Evolutionary conservation across 1,140 invertebrate species (phyloP), one percentile per base, ranked within the genome.

Genomic region (Bombus soroeensis): DNA sequence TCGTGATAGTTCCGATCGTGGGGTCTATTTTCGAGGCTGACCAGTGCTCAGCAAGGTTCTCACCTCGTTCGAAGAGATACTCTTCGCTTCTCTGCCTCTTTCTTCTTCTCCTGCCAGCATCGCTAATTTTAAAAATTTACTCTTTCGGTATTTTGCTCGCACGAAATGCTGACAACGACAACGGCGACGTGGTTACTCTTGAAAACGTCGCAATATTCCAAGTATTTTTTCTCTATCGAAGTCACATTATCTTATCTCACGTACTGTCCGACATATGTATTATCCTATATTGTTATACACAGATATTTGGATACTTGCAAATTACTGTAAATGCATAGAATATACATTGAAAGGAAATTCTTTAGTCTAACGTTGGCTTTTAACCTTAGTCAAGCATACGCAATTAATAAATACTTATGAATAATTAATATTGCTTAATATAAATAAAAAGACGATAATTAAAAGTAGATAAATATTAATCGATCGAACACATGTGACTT

Each of bases 21-120:
- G 22, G 47, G 25, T 84, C 76, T 84, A 84, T 84, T 84, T 84
- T 84, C 76, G 83, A 79, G 66, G 68, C 83, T 84, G 83, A 80
- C 76, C 59, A 57, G 6, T 15, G 43, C 59, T 77, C 74, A 43
- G 12, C 72, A 77, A 83, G 62, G 28, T 57, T 70, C 73, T 77
- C 79, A 18, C 34, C 81, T 37, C 81, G 57, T 64, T 75, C 41
- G 39, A 64, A 34, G 10, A 32, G 43, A 68, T 28, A 73, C 64
- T 43, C 53, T 64, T 57, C 22, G 25, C 22, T 25, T 39, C 39
- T 28, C n/a, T 18, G 25, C 62, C 64, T 79, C 53, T 70, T 41
- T 57, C 28, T 34, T 28, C 34, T 13, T 43, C 53, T 62, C 3
- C 28, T 43, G 32, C 25, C 37, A 13, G 22, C 64, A 32, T 32